Evolutionary conservation across 2,113 vertebrate genomes (phyloP), one percentile per base, ranked within the genome.

Genomic region (Megalops atlanticus): DNA sequence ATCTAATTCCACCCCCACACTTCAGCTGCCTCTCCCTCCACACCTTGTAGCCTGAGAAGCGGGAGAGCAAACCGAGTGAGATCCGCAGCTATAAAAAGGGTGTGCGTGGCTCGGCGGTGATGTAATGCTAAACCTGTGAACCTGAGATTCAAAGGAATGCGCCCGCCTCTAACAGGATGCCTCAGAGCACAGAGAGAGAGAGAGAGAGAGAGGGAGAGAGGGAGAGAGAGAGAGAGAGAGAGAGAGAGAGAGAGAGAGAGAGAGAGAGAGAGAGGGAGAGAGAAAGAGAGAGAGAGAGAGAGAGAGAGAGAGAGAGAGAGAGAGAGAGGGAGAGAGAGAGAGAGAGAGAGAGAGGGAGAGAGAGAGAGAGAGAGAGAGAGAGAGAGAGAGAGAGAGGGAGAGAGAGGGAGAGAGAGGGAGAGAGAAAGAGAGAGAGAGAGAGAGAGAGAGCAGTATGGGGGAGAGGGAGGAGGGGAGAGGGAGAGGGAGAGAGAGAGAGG

Each of bases 11-110:
- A 10, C 58, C 85, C 79, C 27, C 71, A 38, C 80, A 84, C 80
- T 85, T 83, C 83, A 87, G 74, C 78, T 73, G 78, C 74, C 74
- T 85, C 75, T 45, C 43, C 45, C 38, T 36, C 41, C 33, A 1
- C 76, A 27, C 70, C 76, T 72, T 85, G 72, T 39, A 77, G 77
- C 74, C 75, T 74, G 72, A n/a, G 76, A 54, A 49, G 39, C 72
- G 58, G 58, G 58, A 7, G 8, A 8, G 58, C 24, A 24, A 31
- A 10, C n/a, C 58, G 24, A 8, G 24, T 64, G 58, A 64, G 58
- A 64, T 64, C 58, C n/a, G n/a, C 58, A 24, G 11, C 58, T 58
- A 15, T 64, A 24, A 11, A 64, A 64, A 64, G 3, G n/a, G 31
- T n/a, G n/a, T n/a, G n/a, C n/a, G n/a, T n/a, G n/a, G n/a, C n/a